Conservation (phyloP, 2,888 invertebrate genomes). For the Sinohyriopsis cumingii region DNA sequence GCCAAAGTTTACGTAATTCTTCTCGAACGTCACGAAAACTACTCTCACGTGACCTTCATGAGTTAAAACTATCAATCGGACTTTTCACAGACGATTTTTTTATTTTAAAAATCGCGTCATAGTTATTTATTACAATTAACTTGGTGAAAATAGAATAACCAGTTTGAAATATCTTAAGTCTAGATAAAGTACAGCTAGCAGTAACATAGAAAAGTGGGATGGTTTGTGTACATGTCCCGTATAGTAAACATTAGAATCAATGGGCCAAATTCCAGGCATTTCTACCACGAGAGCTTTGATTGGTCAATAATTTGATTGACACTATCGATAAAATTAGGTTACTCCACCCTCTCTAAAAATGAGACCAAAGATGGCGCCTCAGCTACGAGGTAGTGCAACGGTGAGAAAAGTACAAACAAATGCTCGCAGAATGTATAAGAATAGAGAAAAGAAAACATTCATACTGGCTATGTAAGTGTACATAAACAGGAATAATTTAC, state of each 20-base stretch:
- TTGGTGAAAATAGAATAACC: too few species aligned
- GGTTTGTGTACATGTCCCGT: too few species aligned
- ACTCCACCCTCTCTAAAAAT: constrained; percentile 38
- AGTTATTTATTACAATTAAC: too few species aligned
- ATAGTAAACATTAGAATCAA: constrained; percentile 1
- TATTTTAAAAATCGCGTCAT: too few species aligned
- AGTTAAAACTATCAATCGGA: too few species aligned
- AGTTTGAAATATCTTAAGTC: too few species aligned
- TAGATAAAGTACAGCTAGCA: too few species aligned
- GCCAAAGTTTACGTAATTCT: too few species aligned
- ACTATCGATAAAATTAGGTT: constrained; percentile 39
- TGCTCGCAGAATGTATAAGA: constrained; percentile 3
- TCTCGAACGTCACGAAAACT: too few species aligned
- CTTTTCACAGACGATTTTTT: too few species aligned
- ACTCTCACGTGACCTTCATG: too few species aligned
- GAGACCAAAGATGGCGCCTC: constrained; percentile 48
- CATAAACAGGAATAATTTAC: constrained; percentile 9
- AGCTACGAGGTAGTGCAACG: constrained; percentile 20
- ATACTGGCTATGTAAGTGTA: constrained; percentile 25
- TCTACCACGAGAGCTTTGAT: constrained; percentile 35
- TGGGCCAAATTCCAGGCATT: constrained; percentile 19
- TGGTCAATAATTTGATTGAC: constrained; percentile 45
- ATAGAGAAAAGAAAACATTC: constrained; percentile 9
- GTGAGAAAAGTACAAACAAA: constrained; percentile 6
- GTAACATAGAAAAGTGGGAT: too few species aligned